Evolutionary conservation across 2,113 vertebrate species (phyloP).

Genomic region (Falcunculus frontatus): DNA sequence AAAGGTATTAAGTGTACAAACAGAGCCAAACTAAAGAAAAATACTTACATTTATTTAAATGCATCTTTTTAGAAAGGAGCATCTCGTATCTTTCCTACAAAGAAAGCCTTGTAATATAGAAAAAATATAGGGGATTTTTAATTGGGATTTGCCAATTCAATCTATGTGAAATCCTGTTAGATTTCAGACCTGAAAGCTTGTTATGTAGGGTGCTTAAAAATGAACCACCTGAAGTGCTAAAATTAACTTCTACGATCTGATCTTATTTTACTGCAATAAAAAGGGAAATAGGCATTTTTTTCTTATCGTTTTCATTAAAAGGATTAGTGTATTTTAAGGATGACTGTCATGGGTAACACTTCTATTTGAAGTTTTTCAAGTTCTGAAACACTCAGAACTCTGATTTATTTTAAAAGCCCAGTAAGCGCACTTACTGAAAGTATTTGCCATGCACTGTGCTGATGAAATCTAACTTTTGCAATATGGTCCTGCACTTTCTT

Average conservation of each 20-base stretch:
- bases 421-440: not conserved
- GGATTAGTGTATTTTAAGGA: not conserved
- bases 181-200: not conserved
- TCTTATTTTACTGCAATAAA: not conserved
- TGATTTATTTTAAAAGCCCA: not conserved
- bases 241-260: not conserved
- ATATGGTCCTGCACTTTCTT: not conserved
- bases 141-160: not conserved
- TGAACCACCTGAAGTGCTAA: not conserved
- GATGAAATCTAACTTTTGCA: not conserved
- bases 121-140: not conserved
- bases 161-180: not conserved
- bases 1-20: not conserved
- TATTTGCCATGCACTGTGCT: not conserved
- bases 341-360: not conserved
- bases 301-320: not conserved
- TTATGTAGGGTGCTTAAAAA: not conserved
- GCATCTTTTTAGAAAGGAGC: not conserved
- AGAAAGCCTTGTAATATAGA: not conserved
- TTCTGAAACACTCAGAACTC: not conserved
- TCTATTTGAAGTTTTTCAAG: not conserved
- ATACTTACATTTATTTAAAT: not conserved
- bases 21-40: not conserved
- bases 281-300: not conserved
- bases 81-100: not conserved